These are phyloP conservation scores for Physeter macrocephalus DNA, from an alignment of 2,113 vertebrate genomes.

Conservation along the genomic window DNA sequence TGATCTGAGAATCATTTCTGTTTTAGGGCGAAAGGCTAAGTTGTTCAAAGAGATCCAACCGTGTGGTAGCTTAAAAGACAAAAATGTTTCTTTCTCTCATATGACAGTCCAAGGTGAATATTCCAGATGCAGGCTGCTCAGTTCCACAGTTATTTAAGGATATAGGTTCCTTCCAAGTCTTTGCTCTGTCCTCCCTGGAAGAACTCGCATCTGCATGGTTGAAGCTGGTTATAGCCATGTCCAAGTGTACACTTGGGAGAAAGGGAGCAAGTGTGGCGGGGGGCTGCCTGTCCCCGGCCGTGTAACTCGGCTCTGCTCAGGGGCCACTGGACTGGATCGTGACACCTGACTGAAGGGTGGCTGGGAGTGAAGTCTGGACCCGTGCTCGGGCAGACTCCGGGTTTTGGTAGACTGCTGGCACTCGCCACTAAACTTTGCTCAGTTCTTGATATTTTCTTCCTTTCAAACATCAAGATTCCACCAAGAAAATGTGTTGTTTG, in stretches of 20 bases:
- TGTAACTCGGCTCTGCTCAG: background rate
- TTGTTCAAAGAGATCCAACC: background rate
- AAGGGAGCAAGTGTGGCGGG: accelerated
- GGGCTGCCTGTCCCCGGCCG: accelerated
- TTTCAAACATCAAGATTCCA: background rate
- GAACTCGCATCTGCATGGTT: background rate
- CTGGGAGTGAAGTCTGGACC: background rate
- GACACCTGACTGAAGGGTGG: too few species aligned
- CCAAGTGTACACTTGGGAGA: background rate
- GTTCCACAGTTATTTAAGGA: background rate
- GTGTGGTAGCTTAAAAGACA: background rate
- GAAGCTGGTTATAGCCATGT: background rate
- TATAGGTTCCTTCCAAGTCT: background rate
- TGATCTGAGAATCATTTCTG: background rate
- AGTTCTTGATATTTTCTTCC: background rate
- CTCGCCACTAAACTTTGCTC: background rate
- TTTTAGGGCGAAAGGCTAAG: background rate
- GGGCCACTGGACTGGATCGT: accelerated
- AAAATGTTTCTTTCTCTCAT: background rate
- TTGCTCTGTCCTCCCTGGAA: background rate
- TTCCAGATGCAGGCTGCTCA: background rate
- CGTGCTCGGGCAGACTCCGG: background rate
- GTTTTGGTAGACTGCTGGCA: background rate
- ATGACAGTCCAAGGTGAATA: background rate
- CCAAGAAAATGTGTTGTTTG: background rate